These are phyloP conservation scores for Prionace glauca DNA, from an alignment of 2,797 vertebrate genomes.

Conservation along the genomic window DNA sequence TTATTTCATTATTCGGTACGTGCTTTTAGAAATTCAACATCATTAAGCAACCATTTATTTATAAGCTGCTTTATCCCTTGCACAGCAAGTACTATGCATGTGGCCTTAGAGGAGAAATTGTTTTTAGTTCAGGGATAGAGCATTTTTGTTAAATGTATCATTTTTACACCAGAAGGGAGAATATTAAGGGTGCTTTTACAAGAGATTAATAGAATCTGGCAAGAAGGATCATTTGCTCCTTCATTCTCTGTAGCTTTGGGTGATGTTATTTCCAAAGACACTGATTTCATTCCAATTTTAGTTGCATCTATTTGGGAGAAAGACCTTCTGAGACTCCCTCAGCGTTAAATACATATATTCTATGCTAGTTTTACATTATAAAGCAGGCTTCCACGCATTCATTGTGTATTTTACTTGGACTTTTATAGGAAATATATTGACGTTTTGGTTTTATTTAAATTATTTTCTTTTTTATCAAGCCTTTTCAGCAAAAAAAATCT, in stretches of 20 bases:
- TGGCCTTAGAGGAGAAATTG: not conserved
- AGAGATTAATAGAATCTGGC: not conserved
- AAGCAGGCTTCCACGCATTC: not conserved
- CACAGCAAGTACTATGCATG: not conserved
- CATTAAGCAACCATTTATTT: not conserved
- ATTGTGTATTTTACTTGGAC: not conserved
- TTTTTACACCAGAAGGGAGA: not conserved
- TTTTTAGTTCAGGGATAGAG: not conserved
- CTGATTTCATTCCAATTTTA: not conserved
- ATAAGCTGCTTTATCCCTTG: not conserved
- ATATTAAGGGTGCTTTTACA: not conserved
- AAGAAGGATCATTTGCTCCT: not conserved
- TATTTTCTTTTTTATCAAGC: not conserved
- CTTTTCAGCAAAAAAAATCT: not conserved
- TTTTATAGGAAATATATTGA: not conserved
- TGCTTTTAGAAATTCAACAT: conserved; percentile 2
- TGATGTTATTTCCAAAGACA: not conserved
- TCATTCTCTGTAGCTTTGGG: not conserved
- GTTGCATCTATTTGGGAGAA: not conserved
- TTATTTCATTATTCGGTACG: conserved; percentile 24
- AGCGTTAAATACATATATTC: not conserved
- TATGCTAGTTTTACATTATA: not conserved
- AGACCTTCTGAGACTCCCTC: not conserved
- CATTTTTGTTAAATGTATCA: not conserved
- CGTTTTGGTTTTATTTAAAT: too few relatives aligned